phyloP scores from a whole-genome alignment of 2,113 vertebrate species.

The Sakesphorus luctuosus region DNA sequence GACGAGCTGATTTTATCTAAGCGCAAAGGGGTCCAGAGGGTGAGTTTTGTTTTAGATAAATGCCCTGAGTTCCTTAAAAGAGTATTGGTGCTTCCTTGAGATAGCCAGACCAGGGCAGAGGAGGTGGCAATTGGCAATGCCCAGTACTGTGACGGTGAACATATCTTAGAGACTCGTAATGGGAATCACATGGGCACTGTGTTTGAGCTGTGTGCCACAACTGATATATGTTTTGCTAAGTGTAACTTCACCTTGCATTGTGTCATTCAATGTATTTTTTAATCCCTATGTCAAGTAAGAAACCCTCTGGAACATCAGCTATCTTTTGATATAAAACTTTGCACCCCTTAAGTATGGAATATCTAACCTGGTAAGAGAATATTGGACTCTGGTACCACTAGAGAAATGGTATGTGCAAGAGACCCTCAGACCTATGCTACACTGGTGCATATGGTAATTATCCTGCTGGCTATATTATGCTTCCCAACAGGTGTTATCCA shows the following conservation, averaged over 20 bases:
- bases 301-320: neutral
- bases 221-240: neutral
- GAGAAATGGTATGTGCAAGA: neutral
- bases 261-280: neutral
- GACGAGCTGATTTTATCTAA: neutral
- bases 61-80: neutral
- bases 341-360: neutral
- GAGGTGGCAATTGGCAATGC: no score
- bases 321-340: neutral
- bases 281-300: neutral
- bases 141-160: rapidly evolving
- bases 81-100: neutral
- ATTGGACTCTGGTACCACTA: neutral
- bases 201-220: neutral
- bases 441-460: neutral
- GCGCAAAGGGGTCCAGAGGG: neutral
- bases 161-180: neutral
- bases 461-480: neutral
- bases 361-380: neutral
- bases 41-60: neutral
- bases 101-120: neutral
- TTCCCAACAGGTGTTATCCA: neutral
- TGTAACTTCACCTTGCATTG: neutral
- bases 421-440: neutral
- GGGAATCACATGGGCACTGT: neutral